Evolutionary conservation across 2,113 vertebrate species (phyloP).

Genomic region (Oncorhynchus gorbuscha): DNA sequence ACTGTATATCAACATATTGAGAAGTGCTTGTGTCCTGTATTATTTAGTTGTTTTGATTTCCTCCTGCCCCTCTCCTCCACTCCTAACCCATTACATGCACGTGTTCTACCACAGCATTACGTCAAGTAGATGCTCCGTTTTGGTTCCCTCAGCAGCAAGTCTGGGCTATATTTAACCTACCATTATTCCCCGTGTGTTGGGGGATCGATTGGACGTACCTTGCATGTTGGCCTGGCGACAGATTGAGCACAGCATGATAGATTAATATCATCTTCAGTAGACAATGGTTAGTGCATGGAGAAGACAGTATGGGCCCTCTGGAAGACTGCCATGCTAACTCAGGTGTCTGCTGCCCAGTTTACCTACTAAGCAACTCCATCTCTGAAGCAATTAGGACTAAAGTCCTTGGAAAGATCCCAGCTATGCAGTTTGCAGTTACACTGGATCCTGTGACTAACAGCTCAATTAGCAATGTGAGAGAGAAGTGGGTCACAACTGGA

Average conservation of each 20-base stretch:
- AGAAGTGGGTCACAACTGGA: slow-evolving; percentile 47
- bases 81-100: slow-evolving; percentile 6
- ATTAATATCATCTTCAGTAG: slow-evolving; percentile 52
- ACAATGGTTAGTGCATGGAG: slow-evolving; percentile 39
- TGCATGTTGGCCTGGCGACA: slow-evolving; percentile 47
- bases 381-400: slow-evolving; percentile 55
- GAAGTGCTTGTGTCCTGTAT: background rate
- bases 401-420: slow-evolving; percentile 43
- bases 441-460: slow-evolving; percentile 50
- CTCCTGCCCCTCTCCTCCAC: background rate
- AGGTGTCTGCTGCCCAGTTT: slow-evolving; percentile 51
- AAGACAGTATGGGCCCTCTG: slow-evolving; percentile 27
- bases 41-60: background rate
- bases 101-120: background rate
- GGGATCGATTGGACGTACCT: slow-evolving; percentile 22
- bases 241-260: slow-evolving; percentile 65
- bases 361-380: slow-evolving; percentile 46
- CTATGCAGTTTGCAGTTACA: slow-evolving; percentile 56
- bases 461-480: slow-evolving; percentile 46
- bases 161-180: slow-evolving; percentile 40
- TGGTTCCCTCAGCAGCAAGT: slow-evolving; percentile 36
- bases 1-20: slow-evolving; percentile 2
- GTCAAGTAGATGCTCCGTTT: slow-evolving; percentile 6
- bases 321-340: slow-evolving; percentile 43
- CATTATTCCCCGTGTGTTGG: slow-evolving; percentile 16